Conservation (phyloP, 2,888 invertebrate genomes). For the Odontothrips loti region DNA sequence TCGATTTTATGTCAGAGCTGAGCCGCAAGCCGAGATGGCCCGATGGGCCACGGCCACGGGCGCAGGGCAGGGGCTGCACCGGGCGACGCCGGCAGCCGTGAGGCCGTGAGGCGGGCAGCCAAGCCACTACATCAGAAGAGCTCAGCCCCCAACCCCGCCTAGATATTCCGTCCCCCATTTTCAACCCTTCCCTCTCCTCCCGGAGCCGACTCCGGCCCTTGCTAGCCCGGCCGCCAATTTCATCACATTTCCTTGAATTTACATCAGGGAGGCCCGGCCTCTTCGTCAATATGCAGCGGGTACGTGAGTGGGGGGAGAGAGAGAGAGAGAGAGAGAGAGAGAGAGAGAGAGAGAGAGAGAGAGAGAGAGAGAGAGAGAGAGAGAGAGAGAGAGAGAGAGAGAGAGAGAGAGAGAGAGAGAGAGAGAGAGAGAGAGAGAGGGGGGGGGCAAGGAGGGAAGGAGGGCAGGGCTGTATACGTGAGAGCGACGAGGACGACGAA, state of each 20-base stretch:
- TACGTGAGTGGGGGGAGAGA: neutral
- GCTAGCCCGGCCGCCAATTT: neutral
- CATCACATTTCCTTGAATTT: constrained; percentile 30
- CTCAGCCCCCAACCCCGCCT: neutral
- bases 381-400: too few species aligned
- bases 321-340: too few species aligned
- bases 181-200: neutral
- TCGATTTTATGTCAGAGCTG: neutral
- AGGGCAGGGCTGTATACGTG: too few species aligned
- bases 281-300: constrained; percentile 19
- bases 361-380: too few species aligned
- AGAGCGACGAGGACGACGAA: too few species aligned
- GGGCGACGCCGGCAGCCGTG: too few species aligned
- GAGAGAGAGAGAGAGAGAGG: too few species aligned
- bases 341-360: too few species aligned
- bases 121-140: neutral
- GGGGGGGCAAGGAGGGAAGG: too few species aligned
- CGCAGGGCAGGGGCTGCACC: neutral
- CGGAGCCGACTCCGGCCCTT: neutral
- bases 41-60: neutral
- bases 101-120: neutral
- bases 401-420: too few species aligned
- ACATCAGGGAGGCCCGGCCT: constrained; percentile 12
- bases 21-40: constrained; percentile 11
- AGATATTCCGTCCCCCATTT: neutral